Conservation (phyloP, 2,113 vertebrate genomes). For the Pionites leucogaster region DNA sequence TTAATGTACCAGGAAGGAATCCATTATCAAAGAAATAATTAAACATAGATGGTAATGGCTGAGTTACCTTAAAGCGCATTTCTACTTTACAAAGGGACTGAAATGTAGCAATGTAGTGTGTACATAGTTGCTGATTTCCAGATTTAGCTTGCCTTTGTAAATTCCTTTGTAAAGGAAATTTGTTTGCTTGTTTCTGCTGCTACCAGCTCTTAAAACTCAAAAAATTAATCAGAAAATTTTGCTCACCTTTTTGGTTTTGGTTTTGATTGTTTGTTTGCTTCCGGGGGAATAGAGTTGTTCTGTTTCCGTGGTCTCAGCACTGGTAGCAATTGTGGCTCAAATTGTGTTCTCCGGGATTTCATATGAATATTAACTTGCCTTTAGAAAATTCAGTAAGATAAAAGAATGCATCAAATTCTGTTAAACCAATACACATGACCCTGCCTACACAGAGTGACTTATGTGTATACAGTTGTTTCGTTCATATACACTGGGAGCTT, state of each 20-base stretch:
- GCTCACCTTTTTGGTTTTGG: accelerated
- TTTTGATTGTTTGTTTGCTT: not conserved
- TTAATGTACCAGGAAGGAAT: not conserved
- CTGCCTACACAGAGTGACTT: not conserved
- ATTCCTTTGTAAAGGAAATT: not conserved
- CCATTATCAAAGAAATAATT: not conserved
- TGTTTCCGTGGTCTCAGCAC: not conserved
- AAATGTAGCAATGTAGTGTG: not conserved
- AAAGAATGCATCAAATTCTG: not conserved
- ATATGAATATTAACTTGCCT: not conserved
- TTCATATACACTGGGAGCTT: accelerated
- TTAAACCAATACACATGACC: not conserved
- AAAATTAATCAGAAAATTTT: not conserved
- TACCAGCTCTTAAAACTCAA: not conserved
- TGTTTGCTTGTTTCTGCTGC: not conserved
- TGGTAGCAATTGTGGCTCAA: not conserved
- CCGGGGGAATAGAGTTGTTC: accelerated
- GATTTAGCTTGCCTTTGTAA: not conserved
- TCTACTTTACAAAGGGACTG: not conserved
- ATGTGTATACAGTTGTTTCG: not conserved
- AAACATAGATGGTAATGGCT: not conserved
- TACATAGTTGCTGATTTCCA: not conserved
- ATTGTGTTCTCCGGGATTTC: not conserved
- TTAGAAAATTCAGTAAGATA: not conserved
- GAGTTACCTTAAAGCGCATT: not conserved